Percentiles rank a stretch among this genome's conserved stretches.
Evolutionary conservation across 2,113 vertebrate genomes (phyloP).

Genomic region (Pomatorhinus ruficollis): DNA sequence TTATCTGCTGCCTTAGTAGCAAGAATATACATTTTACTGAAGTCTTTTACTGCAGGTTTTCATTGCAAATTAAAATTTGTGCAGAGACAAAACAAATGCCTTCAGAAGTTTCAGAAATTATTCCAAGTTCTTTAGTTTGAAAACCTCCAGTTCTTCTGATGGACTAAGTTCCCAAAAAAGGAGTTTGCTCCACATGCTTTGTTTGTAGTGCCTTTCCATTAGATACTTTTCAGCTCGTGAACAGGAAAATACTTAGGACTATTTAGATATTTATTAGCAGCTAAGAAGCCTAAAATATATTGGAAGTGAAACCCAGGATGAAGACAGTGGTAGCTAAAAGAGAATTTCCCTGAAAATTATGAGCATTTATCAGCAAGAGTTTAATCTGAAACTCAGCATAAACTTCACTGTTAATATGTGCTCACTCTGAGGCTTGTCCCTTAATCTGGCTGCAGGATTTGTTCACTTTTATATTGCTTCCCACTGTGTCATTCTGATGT

Average conservation of each 20-base stretch:
- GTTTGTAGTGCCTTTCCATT: background rate
- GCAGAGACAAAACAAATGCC: background rate
- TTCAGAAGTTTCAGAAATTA: background rate
- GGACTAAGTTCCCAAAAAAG: background rate
- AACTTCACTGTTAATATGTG: background rate
- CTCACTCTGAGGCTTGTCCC: background rate
- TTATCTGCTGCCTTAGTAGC: background rate
- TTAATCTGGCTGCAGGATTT: background rate
- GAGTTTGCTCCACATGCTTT: background rate
- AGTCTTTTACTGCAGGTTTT: background rate
- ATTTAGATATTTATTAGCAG: background rate
- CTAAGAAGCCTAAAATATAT: background rate
- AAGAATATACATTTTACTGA: background rate
- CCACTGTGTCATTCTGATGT: background rate
- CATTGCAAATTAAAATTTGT: background rate
- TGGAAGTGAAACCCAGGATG: background rate
- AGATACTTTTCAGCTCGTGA: background rate
- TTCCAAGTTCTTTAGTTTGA: background rate
- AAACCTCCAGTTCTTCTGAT: background rate
- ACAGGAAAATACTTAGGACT: background rate
- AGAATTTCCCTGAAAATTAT: background rate
- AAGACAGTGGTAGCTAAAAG: background rate
- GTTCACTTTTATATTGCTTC: background rate
- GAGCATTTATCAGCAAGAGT: background rate
- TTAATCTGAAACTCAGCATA: background rate